A percentile compares a stretch with the other conserved stretches of the same genome.
Evolutionary conservation across 2,888 invertebrate species (phyloP).

Genomic region (Macrosoma leucophasiata): DNA sequence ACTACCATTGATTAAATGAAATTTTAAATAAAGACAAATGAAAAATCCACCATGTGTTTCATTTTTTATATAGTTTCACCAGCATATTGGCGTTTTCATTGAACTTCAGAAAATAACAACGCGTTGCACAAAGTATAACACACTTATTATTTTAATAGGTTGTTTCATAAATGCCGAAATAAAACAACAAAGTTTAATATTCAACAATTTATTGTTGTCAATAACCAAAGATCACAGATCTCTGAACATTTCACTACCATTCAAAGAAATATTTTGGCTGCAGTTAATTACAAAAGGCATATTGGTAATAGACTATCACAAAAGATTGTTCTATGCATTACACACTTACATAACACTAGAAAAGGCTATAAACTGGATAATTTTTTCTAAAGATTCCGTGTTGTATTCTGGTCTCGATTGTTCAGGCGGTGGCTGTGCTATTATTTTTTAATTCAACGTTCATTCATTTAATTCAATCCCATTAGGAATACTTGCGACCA

Average conservation of each 20-base stretch:
- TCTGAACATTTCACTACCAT: constrained; percentile 42
- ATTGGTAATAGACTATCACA: no score
- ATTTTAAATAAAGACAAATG: constrained; percentile 69
- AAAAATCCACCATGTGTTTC: constrained; percentile 32
- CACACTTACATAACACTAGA: no score
- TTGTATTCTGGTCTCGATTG: no score
- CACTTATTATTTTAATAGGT: background rate
- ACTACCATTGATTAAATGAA: constrained; percentile 58
- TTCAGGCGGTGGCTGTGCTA: no score
- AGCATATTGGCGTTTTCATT: background rate
- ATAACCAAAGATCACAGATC: constrained; percentile 66
- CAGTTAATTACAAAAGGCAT: no score
- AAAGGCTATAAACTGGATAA: no score
- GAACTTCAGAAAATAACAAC: background rate
- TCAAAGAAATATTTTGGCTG: constrained; percentile 32
- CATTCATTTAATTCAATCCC: no score
- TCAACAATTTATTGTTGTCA: constrained; percentile 67
- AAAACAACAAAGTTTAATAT: constrained; percentile 26
- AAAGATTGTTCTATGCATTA: no score
- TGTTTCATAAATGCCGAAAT: constrained; percentile 10
- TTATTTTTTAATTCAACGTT: no score
- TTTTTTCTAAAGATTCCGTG: no score
- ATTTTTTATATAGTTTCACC: constrained; percentile 9
- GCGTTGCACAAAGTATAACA: background rate
- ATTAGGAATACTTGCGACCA: no score